Evolutionary conservation across 2,797 vertebrate species (phyloP), one percentile per base, ranked within the genome.

Genomic region (Australoheros facetus): DNA sequence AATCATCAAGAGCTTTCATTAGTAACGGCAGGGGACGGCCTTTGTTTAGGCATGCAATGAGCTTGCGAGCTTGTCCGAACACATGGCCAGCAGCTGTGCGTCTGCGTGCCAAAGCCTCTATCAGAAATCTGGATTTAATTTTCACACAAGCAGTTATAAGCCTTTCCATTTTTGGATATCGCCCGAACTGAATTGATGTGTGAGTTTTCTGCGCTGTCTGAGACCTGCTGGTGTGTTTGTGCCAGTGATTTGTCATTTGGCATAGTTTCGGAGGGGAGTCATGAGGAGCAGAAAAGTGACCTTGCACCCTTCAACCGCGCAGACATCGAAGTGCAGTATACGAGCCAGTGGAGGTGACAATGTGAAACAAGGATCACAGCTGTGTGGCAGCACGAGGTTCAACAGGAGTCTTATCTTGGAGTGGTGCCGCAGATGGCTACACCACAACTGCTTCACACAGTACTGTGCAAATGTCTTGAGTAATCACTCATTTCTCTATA

Each of bases 141-240:
- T 88, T 90, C 85, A 88, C 83, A 79, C 73, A 66, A 64, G 56
- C 83, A 72, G 86, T 89, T 86, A 87, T 82, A 85, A 81, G 79
- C 85, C 75, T 93, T 89, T 75, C 89, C 92, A 92, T 94, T 94
- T 95, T 94, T 91, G 92, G 93, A 84, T 57, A 86, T 85, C 4
- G n/a, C 58, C 82, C 2, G 53, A 80, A 75, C n/a, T 26, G 62
- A 78, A 51, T 19, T 1, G 82, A 77, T 78, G 82, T 74, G 78
- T 54, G 70, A 21, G 80, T 83, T 78, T 81, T 84, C 53, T 71
- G 73, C 2, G 70, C 75, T 69, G 82, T 70, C 58, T 17, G 0
- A 45, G 72, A 75, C 30, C 45, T 10, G 14, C 9, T 39, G 28
- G 7, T 55, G 55, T 56, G 26, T 37, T 58, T 32, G 26, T 72